Percentiles rank a stretch among this genome's conserved stretches.
phyloP scores from a whole-genome alignment of 1,140 invertebrate species.

The Drosophila saltans region DNA sequence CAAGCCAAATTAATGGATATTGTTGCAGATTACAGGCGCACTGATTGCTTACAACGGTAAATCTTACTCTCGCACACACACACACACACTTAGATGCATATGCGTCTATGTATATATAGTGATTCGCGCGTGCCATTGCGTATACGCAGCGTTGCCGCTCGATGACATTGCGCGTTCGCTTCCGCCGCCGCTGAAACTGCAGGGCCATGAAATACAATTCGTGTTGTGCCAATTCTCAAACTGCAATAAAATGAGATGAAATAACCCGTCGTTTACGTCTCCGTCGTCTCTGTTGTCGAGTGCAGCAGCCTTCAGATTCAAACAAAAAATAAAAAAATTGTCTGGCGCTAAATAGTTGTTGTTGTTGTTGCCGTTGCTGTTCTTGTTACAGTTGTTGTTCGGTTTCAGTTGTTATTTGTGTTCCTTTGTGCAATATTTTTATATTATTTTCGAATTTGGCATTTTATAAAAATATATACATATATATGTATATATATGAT shows the following conservation, averaged over 20 bases:
- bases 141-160: constrained; percentile 64
- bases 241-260: constrained; percentile 41
- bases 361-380: constrained; percentile 17
- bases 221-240: constrained; percentile 34
- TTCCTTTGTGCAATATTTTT: constrained; percentile 37
- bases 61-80: constrained; percentile 12
- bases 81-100: background rate
- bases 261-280: constrained; percentile 29
- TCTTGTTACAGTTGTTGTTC: constrained; percentile 23
- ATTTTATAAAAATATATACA: constrained; percentile 40
- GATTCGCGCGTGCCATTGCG: constrained; percentile 65
- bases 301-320: constrained; percentile 49
- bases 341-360: constrained; percentile 46
- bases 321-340: constrained; percentile 7
- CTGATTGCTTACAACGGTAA: constrained; percentile 61
- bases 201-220: constrained; percentile 56
- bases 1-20: constrained; percentile 53
- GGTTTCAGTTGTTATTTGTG: constrained; percentile 35
- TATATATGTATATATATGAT: constrained; percentile 1
- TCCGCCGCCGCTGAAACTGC: constrained; percentile 49
- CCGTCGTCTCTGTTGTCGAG: constrained; percentile 10
- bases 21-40: constrained; percentile 62
- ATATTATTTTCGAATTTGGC: constrained; percentile 36
- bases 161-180: constrained; percentile 37
- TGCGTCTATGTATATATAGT: background rate